Base-by-base conservation (phyloP, 2,113 vertebrate genomes). In the Erpornis zantholeuca region DNA sequence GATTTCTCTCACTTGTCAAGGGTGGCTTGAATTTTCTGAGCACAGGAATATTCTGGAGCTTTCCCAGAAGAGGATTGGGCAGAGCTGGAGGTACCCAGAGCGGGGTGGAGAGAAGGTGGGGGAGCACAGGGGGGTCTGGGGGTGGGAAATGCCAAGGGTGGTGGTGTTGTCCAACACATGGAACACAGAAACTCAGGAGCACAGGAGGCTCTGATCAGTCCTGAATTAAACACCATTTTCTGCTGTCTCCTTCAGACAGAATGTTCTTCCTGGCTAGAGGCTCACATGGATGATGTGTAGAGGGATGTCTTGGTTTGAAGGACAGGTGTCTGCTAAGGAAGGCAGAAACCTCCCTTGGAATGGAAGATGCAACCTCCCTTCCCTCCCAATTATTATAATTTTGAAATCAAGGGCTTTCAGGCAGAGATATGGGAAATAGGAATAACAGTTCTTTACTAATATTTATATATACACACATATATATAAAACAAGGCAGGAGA, bases 41-140 rank as follows among this genome's bases (percentile, higher is more conserved):
- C 20, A 22, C 25, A 33, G 61, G 42, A 27, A 53, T 49, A 13
- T 61, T 61, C 52, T 42, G 29, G 33, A 82, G 25, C 31, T 38
- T 15, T 79, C 50, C 44, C 52, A 59, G 6, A 15, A 47, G 49
- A 68, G 31, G 18, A 15, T 8, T 9, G 2, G 10, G 29, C 35
- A 83, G 42, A 91, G 68, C 47, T 66, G 42, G 68, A 85, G 52
- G 47, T 33, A 45, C 44, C n/a, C 11, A 25, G 22, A 59, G 50
- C 23, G 42, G 76, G 36, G 33, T 49, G 69, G 25, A 6, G 63
- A 7, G 28, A 14, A 23, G 19, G 21, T 50, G 38, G 42, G 28
- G 38, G 10, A 4, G 33, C 49, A 22, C 3, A 1, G 24, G n/a
- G 40, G 40, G 31, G 4, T 29, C 5, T 0, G 11, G 59, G 17